Evolutionary conservation across 2,888 invertebrate species (phyloP).

Genomic region (Acronicta alni): DNA sequence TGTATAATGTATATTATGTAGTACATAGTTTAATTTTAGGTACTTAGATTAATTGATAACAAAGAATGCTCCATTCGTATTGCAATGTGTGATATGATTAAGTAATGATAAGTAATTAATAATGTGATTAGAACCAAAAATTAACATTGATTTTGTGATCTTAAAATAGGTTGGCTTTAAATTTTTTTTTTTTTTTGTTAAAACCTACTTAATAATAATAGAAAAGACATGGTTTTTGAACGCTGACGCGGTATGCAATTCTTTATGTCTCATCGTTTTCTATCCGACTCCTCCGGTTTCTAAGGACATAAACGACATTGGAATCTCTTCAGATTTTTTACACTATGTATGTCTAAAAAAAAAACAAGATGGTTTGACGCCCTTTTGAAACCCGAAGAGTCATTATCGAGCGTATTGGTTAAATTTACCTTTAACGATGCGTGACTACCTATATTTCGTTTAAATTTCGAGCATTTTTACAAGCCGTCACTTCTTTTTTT

Average conservation of each 20-base stretch:
- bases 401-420: no score
- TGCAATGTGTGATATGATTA: constrained; percentile 36
- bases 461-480: no score
- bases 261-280: neutral
- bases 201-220: neutral
- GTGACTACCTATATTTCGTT: no score
- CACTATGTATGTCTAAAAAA: no score
- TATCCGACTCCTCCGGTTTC: no score
- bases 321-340: no score
- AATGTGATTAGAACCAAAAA: constrained; percentile 55
- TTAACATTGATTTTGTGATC: constrained; percentile 33
- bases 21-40: constrained; percentile 8
- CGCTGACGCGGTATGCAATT: neutral
- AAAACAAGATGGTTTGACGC: no score
- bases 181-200: constrained; percentile 12
- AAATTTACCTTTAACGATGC: no score
- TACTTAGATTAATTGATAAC: neutral
- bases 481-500: no score
- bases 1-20: no score
- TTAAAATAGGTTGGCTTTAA: constrained; percentile 32
- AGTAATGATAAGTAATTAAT: constrained; percentile 10
- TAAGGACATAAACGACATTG: no score
- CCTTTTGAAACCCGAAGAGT: no score
- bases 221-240: neutral
- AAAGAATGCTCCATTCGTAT: constrained; percentile 24